Conservation (phyloP, 2,797 vertebrate species). For the Rhabdomys pumilio region DNA sequence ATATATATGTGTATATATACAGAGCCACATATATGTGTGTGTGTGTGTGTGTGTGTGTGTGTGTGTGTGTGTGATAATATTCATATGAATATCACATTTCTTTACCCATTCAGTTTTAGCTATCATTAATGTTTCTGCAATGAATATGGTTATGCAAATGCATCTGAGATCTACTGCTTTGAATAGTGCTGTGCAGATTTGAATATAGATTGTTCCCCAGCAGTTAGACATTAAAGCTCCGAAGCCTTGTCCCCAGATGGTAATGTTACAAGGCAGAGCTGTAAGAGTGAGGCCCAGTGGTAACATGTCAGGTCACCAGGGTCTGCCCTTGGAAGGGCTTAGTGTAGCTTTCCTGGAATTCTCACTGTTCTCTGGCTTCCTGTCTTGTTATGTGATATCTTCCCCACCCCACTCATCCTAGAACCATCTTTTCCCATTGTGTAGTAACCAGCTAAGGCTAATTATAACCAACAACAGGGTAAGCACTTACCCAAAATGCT, state of each 20-base stretch:
- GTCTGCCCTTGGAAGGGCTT: neutral
- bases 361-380: neutral
- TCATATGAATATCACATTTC: too few species aligned
- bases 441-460: neutral
- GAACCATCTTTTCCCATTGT: neutral
- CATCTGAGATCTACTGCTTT: neutral
- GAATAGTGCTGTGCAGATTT: neutral
- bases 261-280: neutral
- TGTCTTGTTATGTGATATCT: neutral
- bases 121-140: neutral
- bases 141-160: neutral
- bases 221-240: neutral
- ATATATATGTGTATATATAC: too few species aligned
- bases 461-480: neutral
- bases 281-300: neutral
- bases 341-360: neutral
- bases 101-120: neutral
- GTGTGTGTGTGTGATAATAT: too few species aligned
- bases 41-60: too few species aligned
- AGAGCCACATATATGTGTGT: too few species aligned
- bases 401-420: too few species aligned
- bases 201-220: neutral
- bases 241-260: neutral
- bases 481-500: neutral
- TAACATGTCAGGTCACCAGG: too few species aligned